Evolutionary conservation across 1,140 invertebrate genomes (phyloP), one percentile per base, ranked within the genome.

Genomic region (Homarus americanus): DNA sequence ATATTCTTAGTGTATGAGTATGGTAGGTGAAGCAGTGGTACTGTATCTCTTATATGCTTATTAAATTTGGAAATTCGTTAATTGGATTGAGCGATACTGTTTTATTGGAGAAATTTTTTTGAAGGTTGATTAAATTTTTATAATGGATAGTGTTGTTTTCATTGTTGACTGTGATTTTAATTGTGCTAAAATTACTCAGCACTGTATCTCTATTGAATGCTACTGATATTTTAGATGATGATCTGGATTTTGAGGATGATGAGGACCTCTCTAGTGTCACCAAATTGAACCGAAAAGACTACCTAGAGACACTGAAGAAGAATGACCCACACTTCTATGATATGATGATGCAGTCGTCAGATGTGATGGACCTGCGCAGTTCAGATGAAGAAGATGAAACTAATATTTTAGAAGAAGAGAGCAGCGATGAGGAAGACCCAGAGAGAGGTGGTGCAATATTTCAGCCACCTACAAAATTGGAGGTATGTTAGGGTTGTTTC

Each of bases 281-380:
- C 69, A 84, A 63, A 2, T 17, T 90, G 80, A 90, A 49, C 73
- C 88, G 69, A 3, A 90, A 90, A 63, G 44, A 90, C 38, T 90
- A 90, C 41, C 72, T 90, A 20, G 73, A 90, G 20, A 73, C 83
- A 32, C 49, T 90, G 80, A 90, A 90, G 72, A 83, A 90, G 53
- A 84, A 32, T 66, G 88, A 90, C 44, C 88, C 88, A 15, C 41
- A 84, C 1, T 90, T 90, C 41, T 90, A 84, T 63, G 12, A 69
- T 20, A 63, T 72, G 1, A 84, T 90, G 72, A 90, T 90, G 88
- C 78, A 90, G 69, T 83, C 88, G 3, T 41, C 88, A 0, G 88
- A 90, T 17, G 44, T 90, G 36, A 90, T 90, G 88, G 88, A 78
- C 44, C 20, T 84, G 44, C 34, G 76, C 12, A 90, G 88, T 12